These are phyloP conservation scores for Seira sanloemensis DNA, from an alignment of 2,888 invertebrate genomes.

Conservation along the genomic window DNA sequence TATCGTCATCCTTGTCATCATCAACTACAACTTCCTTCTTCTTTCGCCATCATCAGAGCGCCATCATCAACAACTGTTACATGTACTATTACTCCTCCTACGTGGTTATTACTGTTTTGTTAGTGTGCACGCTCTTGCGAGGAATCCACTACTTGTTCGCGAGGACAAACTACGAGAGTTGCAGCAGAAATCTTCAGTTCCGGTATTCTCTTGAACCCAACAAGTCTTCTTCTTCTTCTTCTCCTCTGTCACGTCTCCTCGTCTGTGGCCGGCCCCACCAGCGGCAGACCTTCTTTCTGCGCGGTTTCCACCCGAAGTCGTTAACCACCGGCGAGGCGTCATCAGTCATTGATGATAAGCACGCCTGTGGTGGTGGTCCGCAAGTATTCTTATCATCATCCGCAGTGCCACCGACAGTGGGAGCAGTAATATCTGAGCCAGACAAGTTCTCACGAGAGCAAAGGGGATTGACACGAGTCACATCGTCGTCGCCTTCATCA, in stretches of 20 bases:
- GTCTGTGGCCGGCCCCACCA: neutral
- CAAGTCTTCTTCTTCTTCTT: neutral
- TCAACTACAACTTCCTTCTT: conserved; percentile 36
- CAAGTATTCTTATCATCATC: neutral
- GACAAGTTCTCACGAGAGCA: neutral
- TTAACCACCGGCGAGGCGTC: neutral
- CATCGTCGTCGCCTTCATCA: neutral
- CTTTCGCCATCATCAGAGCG: conserved; percentile 22
- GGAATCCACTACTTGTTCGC: conserved; percentile 26
- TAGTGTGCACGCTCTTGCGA: conserved; percentile 29
- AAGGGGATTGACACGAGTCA: too few relatives aligned
- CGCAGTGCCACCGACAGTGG: conserved; percentile 7
- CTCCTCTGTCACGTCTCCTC: neutral
- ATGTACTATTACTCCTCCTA: conserved; percentile 51
- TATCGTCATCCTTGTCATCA: conserved; percentile 28
- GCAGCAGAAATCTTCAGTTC: neutral
- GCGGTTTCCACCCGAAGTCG: neutral
- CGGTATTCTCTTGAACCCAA: neutral
- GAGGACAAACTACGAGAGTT: conserved; percentile 13
- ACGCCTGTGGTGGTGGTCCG: neutral
- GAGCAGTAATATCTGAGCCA: neutral
- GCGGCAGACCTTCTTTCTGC: neutral
- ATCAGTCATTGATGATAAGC: neutral
- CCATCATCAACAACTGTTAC: conserved; percentile 27
- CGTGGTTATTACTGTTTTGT: conserved; percentile 36